A percentile compares a stretch with the other conserved stretches of the same genome.
Conservation (phyloP, 1,140 invertebrate species). For the Lordiphosa mommai region DNA sequence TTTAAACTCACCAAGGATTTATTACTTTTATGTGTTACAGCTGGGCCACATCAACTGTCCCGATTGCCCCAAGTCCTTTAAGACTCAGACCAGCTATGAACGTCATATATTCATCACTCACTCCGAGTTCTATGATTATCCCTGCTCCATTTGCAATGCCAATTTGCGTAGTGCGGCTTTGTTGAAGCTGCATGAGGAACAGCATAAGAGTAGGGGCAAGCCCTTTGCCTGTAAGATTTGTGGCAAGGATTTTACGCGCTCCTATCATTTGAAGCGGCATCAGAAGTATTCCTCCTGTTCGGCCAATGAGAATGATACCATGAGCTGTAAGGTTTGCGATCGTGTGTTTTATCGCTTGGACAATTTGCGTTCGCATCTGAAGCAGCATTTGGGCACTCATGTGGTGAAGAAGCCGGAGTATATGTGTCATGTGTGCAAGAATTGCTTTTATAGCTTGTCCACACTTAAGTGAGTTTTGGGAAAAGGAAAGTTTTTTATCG, state of each 20-base stretch:
- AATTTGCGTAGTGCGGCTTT: conserved; percentile 65
- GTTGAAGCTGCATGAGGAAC: conserved; percentile 67
- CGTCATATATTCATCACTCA: conserved; percentile 77
- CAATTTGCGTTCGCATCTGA: conserved; percentile 87
- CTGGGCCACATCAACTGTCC: conserved; percentile 77
- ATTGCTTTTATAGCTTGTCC: conserved; percentile 85
- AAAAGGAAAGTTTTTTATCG: background rate
- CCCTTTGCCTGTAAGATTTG: conserved; percentile 80
- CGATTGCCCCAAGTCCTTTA: conserved; percentile 79
- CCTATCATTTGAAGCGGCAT: conserved; percentile 88
- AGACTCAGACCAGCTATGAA: conserved; percentile 74
- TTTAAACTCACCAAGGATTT: background rate
- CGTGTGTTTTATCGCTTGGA: conserved; percentile 88
- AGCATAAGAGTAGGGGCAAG: conserved; percentile 71
- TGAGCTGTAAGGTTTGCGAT: conserved; percentile 84
- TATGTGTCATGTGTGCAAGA: conserved; percentile 84
- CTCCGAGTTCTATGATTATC: conserved; percentile 61
- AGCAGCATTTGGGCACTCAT: conserved; percentile 85
- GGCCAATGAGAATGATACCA: conserved; percentile 80
- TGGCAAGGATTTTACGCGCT: conserved; percentile 86
- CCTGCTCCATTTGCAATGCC: conserved; percentile 75
- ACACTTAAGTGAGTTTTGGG: conserved; percentile 80
- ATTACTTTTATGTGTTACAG: conserved; percentile 19
- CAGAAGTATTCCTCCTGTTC: conserved; percentile 87
- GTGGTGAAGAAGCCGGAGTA: conserved; percentile 84